Evolutionary conservation across 1,140 invertebrate species (phyloP).

Genomic region (Hylaeus volcanicus): DNA sequence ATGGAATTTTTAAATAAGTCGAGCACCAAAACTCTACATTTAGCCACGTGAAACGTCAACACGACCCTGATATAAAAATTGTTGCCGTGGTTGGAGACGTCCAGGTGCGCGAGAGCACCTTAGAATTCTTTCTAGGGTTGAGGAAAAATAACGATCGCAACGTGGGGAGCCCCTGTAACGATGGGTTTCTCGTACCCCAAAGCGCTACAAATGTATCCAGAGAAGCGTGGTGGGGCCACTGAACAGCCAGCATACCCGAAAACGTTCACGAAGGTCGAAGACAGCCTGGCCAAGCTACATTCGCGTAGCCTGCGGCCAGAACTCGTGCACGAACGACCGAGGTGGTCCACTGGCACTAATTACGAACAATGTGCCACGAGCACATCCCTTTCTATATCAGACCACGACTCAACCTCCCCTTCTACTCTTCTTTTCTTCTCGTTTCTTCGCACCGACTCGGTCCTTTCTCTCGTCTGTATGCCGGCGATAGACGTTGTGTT

Average conservation of each 20-base stretch:
- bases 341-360: slow-evolving; percentile 53
- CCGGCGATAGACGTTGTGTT: neutral
- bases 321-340: slow-evolving; percentile 8
- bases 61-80: too few relatives aligned
- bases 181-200: too few relatives aligned
- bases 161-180: too few relatives aligned
- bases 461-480: neutral
- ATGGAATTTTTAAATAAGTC: too few relatives aligned
- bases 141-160: too few relatives aligned
- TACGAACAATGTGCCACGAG: slow-evolving; percentile 25
- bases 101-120: too few relatives aligned
- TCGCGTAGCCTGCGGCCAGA: slow-evolving; percentile 18
- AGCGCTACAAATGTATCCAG: too few relatives aligned
- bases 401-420: neutral
- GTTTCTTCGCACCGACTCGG: neutral
- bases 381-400: slow-evolving; percentile 1
- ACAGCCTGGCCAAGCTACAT: neutral
- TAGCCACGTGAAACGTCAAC: too few relatives aligned
- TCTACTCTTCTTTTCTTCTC: neutral
- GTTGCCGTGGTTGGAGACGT: too few relatives aligned
- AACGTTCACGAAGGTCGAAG: neutral
- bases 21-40: too few relatives aligned
- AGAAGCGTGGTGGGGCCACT: too few relatives aligned
- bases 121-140: too few relatives aligned
- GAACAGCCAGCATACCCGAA: neutral